phyloP scores from a whole-genome alignment of 2,113 vertebrate genomes.

The Ceyx melanurus region DNA sequence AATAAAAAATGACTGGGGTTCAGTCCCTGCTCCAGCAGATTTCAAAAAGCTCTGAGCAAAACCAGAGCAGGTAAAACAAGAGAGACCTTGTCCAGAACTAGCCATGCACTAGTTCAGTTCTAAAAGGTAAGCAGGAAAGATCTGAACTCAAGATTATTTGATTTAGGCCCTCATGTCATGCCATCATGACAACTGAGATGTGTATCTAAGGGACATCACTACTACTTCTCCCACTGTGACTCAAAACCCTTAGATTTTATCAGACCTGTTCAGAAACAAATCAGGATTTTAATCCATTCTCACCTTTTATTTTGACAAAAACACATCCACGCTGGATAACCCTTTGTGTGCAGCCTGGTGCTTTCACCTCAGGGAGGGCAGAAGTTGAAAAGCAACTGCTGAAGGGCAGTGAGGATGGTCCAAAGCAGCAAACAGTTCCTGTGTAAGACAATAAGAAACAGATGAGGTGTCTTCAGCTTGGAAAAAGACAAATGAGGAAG shows the following conservation, averaged over 20 bases:
- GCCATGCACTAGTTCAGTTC: background rate
- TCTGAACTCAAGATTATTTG: background rate
- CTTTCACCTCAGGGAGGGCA: background rate
- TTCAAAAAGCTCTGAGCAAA: background rate
- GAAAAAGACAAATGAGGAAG: slow-evolving; percentile 14
- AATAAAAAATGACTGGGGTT: background rate
- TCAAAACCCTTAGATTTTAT: background rate
- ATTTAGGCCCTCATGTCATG: background rate
- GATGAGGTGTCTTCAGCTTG: background rate
- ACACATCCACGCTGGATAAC: background rate
- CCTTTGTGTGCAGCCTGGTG: background rate
- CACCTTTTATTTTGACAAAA: background rate
- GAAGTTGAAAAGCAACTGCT: background rate
- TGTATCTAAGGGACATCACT: background rate
- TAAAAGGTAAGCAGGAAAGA: background rate
- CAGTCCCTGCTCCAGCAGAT: background rate
- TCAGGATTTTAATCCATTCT: background rate
- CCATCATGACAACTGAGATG: background rate
- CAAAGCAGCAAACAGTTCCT: background rate
- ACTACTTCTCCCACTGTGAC: background rate
- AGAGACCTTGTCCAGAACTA: background rate
- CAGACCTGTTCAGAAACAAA: slow-evolving; percentile 4
- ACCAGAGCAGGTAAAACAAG: background rate
- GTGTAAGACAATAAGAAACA: background rate
- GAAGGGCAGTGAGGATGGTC: background rate